These are phyloP conservation scores for Brachionus angularis DNA, from an alignment of 1,140 invertebrate species.

Conservation along the genomic window DNA sequence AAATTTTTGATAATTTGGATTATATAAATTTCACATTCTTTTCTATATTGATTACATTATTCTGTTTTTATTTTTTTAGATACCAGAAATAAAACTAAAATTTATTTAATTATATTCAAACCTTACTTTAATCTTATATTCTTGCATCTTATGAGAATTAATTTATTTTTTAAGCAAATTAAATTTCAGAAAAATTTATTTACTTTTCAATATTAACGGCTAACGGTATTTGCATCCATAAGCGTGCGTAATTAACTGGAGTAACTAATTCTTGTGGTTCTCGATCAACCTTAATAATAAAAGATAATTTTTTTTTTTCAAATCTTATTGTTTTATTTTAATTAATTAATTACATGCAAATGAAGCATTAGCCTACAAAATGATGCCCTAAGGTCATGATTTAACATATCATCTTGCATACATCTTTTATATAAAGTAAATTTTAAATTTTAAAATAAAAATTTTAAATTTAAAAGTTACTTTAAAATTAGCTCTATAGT, in stretches of 20 bases:
- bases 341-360: slow-evolving; percentile 55
- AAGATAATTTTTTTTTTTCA: not conserved
- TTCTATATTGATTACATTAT: no score
- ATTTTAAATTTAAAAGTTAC: not conserved
- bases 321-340: not conserved
- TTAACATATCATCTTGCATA: slow-evolving; percentile 90
- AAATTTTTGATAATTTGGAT: no score
- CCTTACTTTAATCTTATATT: slow-evolving; percentile 39
- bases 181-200: not conserved
- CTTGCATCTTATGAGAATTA: slow-evolving; percentile 43
- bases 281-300: slow-evolving; percentile 61
- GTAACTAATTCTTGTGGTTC: slow-evolving; percentile 96
- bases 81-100: no score
- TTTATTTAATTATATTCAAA: not conserved
- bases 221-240: slow-evolving; percentile 76
- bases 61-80: no score
- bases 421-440: slow-evolving; percentile 66
- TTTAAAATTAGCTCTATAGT: slow-evolving; percentile 81
- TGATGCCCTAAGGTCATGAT: slow-evolving; percentile 88
- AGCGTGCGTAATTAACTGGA: slow-evolving; percentile 91
- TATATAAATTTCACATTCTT: no score
- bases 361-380: slow-evolving; percentile 97
- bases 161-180: not conserved
- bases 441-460: not conserved
- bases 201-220: slow-evolving; percentile 43